Evolutionary conservation across 2,888 invertebrate genomes (phyloP).

Genomic region (Parascotia fuliginaria): DNA sequence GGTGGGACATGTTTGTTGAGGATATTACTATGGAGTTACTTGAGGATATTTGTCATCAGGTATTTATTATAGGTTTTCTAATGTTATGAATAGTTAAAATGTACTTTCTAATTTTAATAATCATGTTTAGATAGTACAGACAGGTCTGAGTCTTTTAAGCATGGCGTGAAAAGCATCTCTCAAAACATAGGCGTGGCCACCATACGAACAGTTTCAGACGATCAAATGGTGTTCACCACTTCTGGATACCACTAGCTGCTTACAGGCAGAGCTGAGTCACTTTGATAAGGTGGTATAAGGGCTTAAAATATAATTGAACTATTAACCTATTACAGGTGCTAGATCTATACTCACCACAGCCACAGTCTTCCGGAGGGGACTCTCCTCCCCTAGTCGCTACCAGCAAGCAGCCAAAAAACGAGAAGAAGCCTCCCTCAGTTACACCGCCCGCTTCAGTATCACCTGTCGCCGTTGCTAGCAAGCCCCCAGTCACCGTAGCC

Average conservation of each 20-base stretch:
- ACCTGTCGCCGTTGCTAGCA: conserved; percentile 68
- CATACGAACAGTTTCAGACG: too few species aligned
- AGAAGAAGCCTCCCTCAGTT: conserved; percentile 80
- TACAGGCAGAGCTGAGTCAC: too few species aligned
- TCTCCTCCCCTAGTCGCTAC: conserved; percentile 88
- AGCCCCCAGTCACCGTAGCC: conserved; percentile 53
- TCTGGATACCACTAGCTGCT: too few species aligned
- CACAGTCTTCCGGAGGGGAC: conserved; percentile 86
- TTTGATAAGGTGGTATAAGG: too few species aligned
- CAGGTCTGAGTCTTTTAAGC: too few species aligned
- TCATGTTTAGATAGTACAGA: too few species aligned
- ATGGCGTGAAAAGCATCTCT: too few species aligned
- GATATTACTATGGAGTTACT: conserved; percentile 97
- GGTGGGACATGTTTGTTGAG: conserved; percentile 99
- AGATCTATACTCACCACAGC: conserved; percentile 94
- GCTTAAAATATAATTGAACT: too few species aligned
- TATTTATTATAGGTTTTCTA: conserved; percentile 51
- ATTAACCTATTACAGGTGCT: conserved; percentile 81
- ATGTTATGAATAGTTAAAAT: too few species aligned
- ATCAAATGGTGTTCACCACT: too few species aligned
- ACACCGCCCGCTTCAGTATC: conserved; percentile 82
- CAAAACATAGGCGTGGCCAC: too few species aligned
- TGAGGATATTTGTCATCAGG: conserved; percentile 99
- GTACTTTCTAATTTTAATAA: too few species aligned
- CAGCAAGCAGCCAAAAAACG: conserved; percentile 82